Evolutionary conservation across 2,113 vertebrate species (phyloP), one percentile per base, ranked within the genome.

Genomic region (Vicugna pacos): DNA sequence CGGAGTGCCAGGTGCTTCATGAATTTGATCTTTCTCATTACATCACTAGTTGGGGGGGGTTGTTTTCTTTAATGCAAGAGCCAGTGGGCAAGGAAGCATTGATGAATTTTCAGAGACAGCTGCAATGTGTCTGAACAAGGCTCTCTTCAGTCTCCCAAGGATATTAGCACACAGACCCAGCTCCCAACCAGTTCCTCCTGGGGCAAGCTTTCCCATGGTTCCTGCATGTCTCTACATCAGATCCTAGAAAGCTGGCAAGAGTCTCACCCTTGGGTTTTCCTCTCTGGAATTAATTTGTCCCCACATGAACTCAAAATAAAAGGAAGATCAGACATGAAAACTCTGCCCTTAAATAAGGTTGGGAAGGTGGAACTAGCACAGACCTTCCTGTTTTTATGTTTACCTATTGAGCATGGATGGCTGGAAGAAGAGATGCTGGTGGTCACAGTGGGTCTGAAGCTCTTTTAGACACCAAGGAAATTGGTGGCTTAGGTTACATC

Each of bases 41-140:
- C 56, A 42, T 48, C 8, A 5, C 62, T 32, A 9, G 3, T 19
- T 62, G 46, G 28, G 14, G 10, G 38, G 7, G 26, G 3, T 19
- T 11, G 42, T 30, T 11, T 24, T n/a, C 35, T 79, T 32, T 2
- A 79, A 38, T 48, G 58, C 73, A 69, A 65, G 80, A 22, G 35
- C 54, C 22, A 0, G 11, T 11, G 38, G 64, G 67, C 80, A 69
- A 72, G 92, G 87, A 96, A 80, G 32, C 35, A 30, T 12, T 86
- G 65, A 80, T 93, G 73, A 70, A 19, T 89, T 76, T 94, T 69
- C 83, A 28, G 69, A 84, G 72, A 79, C 72, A 93, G 89, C 93
- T 97, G 91, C 85, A 38, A 13, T 91, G 76, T 72, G 30, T 83
- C 73, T 84, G 54, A 95, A 95, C 89, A 94, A 97, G 85, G 93